Conservation (phyloP, 2,888 invertebrate species). For the Thysanoteuthis rhombus region DNA sequence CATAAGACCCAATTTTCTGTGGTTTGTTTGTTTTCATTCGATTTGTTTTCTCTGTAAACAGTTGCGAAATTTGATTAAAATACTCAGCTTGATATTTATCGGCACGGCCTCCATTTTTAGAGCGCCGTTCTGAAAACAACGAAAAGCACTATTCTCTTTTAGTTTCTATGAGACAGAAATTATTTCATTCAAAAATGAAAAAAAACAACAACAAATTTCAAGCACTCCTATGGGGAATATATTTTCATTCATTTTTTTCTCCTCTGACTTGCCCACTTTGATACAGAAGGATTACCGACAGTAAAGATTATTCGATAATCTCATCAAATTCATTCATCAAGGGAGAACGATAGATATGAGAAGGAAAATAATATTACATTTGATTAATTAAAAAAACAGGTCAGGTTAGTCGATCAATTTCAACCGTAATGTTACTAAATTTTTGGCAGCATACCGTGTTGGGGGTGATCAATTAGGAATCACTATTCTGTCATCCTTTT, state of each 20-base stretch:
- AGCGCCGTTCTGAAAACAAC: not conserved
- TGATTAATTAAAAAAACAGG: slow-evolving; percentile 12
- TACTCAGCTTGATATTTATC: not conserved
- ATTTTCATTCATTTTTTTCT: not conserved
- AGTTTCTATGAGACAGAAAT: not conserved
- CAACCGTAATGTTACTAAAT: no score
- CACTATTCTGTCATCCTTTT: no score
- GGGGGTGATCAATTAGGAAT: no score
- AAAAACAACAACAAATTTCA: not conserved
- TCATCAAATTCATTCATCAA: not conserved
- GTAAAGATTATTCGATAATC: not conserved
- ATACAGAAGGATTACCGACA: not conserved
- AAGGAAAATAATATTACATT: not conserved
- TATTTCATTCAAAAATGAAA: not conserved
- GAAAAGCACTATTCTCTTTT: not conserved
- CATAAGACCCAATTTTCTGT: not conserved
- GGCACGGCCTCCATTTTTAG: not conserved
- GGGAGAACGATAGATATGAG: not conserved
- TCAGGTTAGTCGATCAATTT: no score
- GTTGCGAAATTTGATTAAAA: not conserved
- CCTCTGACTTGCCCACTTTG: not conserved
- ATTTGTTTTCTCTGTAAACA: not conserved
- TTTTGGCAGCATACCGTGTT: no score
- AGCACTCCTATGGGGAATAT: not conserved
- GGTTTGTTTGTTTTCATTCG: not conserved